phyloP scores from a whole-genome alignment of 2,888 invertebrate species.

The Dichetophora obliterata region DNA sequence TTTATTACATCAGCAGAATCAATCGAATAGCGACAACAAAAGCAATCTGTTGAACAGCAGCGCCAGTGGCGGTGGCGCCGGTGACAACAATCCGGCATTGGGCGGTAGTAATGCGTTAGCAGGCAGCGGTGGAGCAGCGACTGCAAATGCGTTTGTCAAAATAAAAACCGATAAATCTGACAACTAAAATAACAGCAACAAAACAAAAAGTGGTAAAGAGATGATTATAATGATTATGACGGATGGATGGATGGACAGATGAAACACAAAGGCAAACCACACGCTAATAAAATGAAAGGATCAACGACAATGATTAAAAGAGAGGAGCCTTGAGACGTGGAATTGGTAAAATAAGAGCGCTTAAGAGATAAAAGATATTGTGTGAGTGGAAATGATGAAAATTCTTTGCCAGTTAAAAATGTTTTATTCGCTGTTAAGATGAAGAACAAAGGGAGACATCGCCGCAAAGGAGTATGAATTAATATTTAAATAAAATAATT shows the following conservation, averaged over 20 bases:
- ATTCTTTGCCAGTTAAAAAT: slow-evolving; percentile 28
- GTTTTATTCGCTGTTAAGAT: slow-evolving; percentile 1
- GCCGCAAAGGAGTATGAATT: slow-evolving; percentile 42
- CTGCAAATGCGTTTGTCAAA: slow-evolving; percentile 57
- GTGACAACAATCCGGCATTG: slow-evolving; percentile 64
- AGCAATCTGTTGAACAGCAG: slow-evolving; percentile 56
- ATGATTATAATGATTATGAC: slow-evolving; percentile 2
- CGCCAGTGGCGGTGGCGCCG: slow-evolving; percentile 57
- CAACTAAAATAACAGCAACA: slow-evolving; percentile 59
- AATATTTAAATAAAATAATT: slow-evolving; percentile 45
- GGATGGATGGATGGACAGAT: slow-evolving; percentile 1
- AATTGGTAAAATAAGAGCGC: slow-evolving; percentile 23
- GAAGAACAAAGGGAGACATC: neutral
- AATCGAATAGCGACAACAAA: slow-evolving; percentile 64
- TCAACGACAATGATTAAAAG: slow-evolving; percentile 29
- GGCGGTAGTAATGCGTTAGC: slow-evolving; percentile 56
- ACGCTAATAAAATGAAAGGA: slow-evolving; percentile 29
- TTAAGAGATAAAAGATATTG: slow-evolving; percentile 19
- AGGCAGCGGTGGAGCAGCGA: slow-evolving; percentile 51
- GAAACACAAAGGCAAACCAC: slow-evolving; percentile 19
- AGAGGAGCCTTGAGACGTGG: slow-evolving; percentile 24
- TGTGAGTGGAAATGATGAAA: slow-evolving; percentile 32
- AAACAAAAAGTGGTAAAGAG: slow-evolving; percentile 42
- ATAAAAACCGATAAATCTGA: slow-evolving; percentile 61
- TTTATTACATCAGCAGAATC: slow-evolving; percentile 61